A percentile compares a stretch with the other conserved stretches of the same genome.
phyloP scores from a whole-genome alignment of 2,797 vertebrate genomes.

The Hemibagrus guttatus region DNA sequence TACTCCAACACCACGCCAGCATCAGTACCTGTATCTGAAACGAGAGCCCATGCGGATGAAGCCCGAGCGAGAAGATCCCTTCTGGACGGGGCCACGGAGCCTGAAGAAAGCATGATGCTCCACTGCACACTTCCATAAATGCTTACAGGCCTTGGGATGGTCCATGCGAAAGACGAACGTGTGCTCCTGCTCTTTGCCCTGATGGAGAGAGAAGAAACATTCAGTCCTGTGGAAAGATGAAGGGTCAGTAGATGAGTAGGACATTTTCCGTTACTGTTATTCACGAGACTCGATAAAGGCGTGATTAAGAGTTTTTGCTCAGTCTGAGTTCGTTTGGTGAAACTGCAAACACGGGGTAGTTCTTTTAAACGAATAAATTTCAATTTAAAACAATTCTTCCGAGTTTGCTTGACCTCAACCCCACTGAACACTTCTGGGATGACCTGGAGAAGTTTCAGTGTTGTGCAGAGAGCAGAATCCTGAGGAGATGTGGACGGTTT shows the following conservation, averaged over 20 bases:
- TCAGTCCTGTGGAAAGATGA: not conserved
- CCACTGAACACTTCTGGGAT: not conserved
- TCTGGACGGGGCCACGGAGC: conserved; percentile 93
- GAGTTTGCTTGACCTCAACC: not conserved
- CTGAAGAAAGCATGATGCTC: conserved; percentile 99
- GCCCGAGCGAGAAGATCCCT: conserved; percentile 81
- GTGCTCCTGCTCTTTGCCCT: conserved; percentile 98
- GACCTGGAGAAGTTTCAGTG: not conserved
- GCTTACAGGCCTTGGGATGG: conserved; percentile 97
- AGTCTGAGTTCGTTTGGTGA: too few relatives aligned
- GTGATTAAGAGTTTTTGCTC: not conserved
- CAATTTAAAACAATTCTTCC: too few relatives aligned
- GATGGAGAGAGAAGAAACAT: conserved; percentile 11
- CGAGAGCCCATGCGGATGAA: conserved; percentile 97
- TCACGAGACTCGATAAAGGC: not conserved
- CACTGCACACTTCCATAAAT: conserved; percentile 97
- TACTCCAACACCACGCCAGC: not conserved
- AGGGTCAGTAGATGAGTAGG: not conserved
- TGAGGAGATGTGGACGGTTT: not conserved
- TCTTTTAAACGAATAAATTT: too few relatives aligned
- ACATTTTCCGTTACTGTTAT: not conserved
- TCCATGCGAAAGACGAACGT: conserved; percentile 98
- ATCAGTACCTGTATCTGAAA: conserved; percentile 90
- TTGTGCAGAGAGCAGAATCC: too few relatives aligned
- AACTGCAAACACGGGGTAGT: too few relatives aligned